Evolutionary conservation across 2,888 invertebrate species (phyloP).

Genomic region (Cryptophagus acutangulus): DNA sequence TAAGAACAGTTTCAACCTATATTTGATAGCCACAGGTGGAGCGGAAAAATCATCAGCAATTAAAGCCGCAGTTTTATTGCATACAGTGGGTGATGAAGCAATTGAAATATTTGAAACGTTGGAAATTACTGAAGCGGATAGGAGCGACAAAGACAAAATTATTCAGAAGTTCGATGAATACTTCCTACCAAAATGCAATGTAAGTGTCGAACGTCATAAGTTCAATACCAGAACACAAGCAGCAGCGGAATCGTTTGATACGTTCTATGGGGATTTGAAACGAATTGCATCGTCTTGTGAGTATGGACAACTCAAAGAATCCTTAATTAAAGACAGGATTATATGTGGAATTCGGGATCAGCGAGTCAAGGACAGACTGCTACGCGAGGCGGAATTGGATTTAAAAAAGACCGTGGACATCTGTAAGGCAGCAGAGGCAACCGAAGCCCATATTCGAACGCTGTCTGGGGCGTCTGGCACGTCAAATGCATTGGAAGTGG

Average conservation of each 20-base stretch:
- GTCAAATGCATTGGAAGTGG: too few relatives aligned
- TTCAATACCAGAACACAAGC: constrained; percentile 9
- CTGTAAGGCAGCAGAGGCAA: constrained; percentile 13
- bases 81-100: constrained; percentile 3
- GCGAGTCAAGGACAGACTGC: not conserved
- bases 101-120: constrained; percentile 8
- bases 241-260: constrained; percentile 5
- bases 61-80: constrained; percentile 7
- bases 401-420: constrained; percentile 10
- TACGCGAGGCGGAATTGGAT: constrained; percentile 7
- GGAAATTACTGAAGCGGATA: not conserved
- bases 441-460: constrained; percentile 6
- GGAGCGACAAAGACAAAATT: not conserved
- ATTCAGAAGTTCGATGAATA: constrained; percentile 18
- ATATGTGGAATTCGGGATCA: constrained; percentile 1
- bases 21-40: not conserved
- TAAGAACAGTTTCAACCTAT: constrained; percentile 1
- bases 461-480: too few relatives aligned
- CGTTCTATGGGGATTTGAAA: constrained; percentile 5
- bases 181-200: constrained; percentile 19
- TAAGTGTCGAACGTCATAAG: constrained; percentile 17
- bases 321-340: constrained; percentile 5
- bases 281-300: constrained; percentile 2
- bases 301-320: constrained; percentile 3
- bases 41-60: not conserved